Evolutionary conservation across 2,113 vertebrate genomes (phyloP).

Genomic region (Orthonyx spaldingii): DNA sequence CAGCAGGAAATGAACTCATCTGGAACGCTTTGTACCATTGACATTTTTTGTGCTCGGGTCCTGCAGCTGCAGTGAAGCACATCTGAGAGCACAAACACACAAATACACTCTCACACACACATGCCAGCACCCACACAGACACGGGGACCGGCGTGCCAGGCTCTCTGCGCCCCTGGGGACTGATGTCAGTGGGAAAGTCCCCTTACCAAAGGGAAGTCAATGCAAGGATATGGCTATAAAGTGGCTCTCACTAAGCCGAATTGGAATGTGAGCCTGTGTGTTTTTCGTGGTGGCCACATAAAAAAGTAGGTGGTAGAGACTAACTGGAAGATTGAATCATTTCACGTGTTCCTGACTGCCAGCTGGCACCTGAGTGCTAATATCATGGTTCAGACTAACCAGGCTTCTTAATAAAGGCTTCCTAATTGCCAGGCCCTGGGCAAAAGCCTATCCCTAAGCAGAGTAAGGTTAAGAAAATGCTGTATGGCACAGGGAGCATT

Average conservation of each 20-base stretch:
- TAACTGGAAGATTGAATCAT: neutral
- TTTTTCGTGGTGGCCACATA: rapidly evolving
- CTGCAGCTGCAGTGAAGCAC: constrained; percentile 58
- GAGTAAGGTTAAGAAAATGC: neutral
- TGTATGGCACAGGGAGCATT: neutral
- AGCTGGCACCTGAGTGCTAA: neutral
- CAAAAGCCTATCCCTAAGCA: neutral
- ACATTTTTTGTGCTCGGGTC: neutral
- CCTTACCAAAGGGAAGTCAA: neutral
- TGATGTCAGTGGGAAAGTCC: neutral
- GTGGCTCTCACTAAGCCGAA: neutral
- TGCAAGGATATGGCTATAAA: neutral
- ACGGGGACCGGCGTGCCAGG: rapidly evolving
- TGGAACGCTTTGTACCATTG: constrained; percentile 43
- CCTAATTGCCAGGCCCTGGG: neutral
- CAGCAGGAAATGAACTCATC: constrained; percentile 70
- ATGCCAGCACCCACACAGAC: neutral
- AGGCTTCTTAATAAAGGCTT: neutral
- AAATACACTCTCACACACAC: neutral
- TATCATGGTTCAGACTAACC: neutral
- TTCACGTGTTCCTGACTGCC: neutral
- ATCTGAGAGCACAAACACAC: neutral
- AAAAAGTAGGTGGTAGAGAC: neutral
- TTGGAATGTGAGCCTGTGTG: neutral
- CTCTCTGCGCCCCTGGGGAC: neutral